Conservation (phyloP, 2,797 vertebrate genomes). For the Valencia hispanica region DNA sequence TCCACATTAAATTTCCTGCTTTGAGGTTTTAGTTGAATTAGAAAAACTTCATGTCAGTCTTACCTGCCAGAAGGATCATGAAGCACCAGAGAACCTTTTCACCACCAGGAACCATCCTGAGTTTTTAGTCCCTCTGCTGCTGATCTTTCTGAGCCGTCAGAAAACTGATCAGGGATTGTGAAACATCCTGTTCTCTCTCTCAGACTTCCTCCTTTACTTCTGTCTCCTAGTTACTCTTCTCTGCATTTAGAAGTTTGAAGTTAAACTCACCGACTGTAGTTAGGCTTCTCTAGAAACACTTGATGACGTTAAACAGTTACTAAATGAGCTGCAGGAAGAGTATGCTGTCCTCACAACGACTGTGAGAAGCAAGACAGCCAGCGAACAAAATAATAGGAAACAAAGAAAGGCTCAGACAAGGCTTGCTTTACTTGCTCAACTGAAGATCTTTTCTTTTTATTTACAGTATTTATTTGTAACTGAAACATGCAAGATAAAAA, state of each 20-base stretch:
- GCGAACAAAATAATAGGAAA: too few species aligned
- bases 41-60: not conserved
- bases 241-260: too few species aligned
- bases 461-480: too few species aligned
- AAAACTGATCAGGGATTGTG: not conserved
- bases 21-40: too few species aligned
- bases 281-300: not conserved
- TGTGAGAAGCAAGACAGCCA: too few species aligned
- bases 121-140: not conserved
- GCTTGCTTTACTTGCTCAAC: too few species aligned
- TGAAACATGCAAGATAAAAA: too few species aligned
- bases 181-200: not conserved
- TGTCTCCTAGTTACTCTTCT: not conserved
- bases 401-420: too few species aligned
- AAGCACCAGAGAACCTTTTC: constrained; percentile 8
- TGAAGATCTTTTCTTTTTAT: too few species aligned
- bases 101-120: constrained; percentile 16
- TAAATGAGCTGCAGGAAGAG: too few species aligned
- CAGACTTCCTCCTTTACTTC: constrained; percentile 2
- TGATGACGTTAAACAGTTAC: not conserved
- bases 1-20: not conserved
- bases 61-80: constrained; percentile 25
- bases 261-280: not conserved
- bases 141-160: not conserved
- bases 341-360: too few species aligned